These are phyloP conservation scores for Malacosoma neustria DNA, from an alignment of 2,888 invertebrate genomes.

Conservation along the genomic window DNA sequence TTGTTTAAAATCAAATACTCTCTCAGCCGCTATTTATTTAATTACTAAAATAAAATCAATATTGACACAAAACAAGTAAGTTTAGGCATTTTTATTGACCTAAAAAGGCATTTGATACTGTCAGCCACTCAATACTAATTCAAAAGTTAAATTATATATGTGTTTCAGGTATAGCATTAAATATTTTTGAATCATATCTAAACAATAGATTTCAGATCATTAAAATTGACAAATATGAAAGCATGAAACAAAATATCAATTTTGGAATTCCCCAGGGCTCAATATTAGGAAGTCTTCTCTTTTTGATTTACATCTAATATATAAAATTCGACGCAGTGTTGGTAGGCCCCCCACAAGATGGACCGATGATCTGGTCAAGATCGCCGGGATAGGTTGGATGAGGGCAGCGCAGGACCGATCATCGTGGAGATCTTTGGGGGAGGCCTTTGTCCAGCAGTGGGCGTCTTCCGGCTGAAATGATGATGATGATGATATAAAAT, in stretches of 20 bases:
- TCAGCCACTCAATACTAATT: slow-evolving; percentile 4
- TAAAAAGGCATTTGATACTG: slow-evolving; percentile 7
- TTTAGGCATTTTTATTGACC: slow-evolving; percentile 8
- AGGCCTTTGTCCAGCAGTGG: too few species aligned
- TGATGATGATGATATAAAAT: too few species aligned
- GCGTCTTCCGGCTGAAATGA: too few species aligned
- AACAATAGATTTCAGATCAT: slow-evolving; percentile 5
- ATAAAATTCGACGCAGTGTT: too few species aligned
- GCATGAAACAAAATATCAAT: background rate
- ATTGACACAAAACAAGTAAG: slow-evolving; percentile 6
- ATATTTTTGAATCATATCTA: slow-evolving; percentile 5
- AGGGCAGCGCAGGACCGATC: too few species aligned
- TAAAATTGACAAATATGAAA: background rate
- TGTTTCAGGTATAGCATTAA: slow-evolving; percentile 1
- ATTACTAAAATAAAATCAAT: slow-evolving; percentile 5
- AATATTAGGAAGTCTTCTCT: slow-evolving; percentile 4
- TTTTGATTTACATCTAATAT: slow-evolving; percentile 2
- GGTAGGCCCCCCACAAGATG: too few species aligned
- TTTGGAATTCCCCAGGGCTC: slow-evolving; percentile 5
- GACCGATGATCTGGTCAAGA: too few species aligned
- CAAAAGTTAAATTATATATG: slow-evolving; percentile 3
- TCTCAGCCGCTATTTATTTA: slow-evolving; percentile 8
- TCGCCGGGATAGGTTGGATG: too few species aligned
- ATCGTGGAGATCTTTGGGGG: too few species aligned
- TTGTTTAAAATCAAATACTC: slow-evolving; percentile 7